These are phyloP conservation scores for Nothoprocta perdicaria DNA, from an alignment of 2,113 vertebrate species.

Conservation along the genomic window DNA sequence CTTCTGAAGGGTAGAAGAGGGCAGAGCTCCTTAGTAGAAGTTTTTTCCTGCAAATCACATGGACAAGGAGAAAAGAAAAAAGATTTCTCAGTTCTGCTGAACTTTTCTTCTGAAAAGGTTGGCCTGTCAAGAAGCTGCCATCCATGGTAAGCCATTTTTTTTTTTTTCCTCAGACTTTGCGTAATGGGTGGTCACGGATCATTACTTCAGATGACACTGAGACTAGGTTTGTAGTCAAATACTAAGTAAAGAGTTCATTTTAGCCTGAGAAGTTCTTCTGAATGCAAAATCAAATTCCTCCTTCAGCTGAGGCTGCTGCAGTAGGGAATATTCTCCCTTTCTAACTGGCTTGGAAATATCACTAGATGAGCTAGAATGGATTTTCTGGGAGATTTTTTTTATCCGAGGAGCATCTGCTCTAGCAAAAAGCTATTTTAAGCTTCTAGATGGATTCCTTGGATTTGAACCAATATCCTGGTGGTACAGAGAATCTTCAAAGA, in stretches of 20 bases:
- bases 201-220: not conserved
- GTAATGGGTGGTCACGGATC: not conserved
- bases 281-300: not conserved
- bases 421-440: not conserved
- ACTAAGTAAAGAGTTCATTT: not conserved
- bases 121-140: not conserved
- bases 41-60: not conserved
- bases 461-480: not conserved
- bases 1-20: not conserved
- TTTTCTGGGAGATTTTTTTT: not conserved
- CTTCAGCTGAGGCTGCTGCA: not conserved
- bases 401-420: not conserved
- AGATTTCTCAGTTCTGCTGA: constrained; percentile 19
- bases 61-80: not conserved
- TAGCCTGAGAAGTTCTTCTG: constrained; percentile 24
- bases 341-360: rapidly evolving
- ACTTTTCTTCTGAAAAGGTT: constrained; percentile 34
- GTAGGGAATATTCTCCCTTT: rapidly evolving
- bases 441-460: not conserved
- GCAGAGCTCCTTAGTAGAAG: constrained; percentile 12
- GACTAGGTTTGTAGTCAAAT: not conserved
- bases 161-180: not conserved
- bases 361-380: not conserved
- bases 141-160: constrained; percentile 13
- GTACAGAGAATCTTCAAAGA: not conserved